Base-by-base conservation (phyloP, 2,888 invertebrate genomes). In the Melikaiella ostensackeni region DNA sequence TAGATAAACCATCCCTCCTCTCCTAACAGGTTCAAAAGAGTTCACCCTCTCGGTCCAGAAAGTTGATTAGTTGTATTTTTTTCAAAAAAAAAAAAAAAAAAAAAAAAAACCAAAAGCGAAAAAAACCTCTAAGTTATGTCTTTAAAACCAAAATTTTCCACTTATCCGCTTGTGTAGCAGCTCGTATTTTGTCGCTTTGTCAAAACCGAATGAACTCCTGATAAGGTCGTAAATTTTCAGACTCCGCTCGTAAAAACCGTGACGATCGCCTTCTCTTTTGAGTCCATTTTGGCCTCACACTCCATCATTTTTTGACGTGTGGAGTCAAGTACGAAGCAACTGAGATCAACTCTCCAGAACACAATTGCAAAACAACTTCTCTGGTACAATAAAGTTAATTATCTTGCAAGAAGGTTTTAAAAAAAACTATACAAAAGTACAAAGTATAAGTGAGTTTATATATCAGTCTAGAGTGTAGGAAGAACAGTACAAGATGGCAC, bases 171-270 rank as follows among this genome's bases (percentile, higher is more conserved):
- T 9, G 50, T n/a, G 46, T 27, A 42, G 75, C 33, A 61, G 73
- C 59, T 78, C 78, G 63, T 75, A 78, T 75, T 73, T 78, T 70
- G 75, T 63, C 33, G 61, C 75, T 59, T 75, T 62, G 78, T 75
- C 73, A 75, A 78, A 75, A 38, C n/a, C 57, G 66, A 77, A 75
- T 66, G 66, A 66, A 77, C 75, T 77, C 11, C 66, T 59, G 77
- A 77, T 75, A 66, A 77, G 75, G 75, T 77, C 75, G 73, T 78
- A 78, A 78, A 78, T 78, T 75, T 75, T 24, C 16, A 38, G 33
- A 63, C 62, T 50, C 63, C 13, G 38, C 76, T 59, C 59, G 59
- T 59, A 27, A 59, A 27, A 24, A 59, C 21, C 27, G 13, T 59
- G 59, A 24, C 16, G 24, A 59, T 59, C 27, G 59, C 16, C 59